Conservation (phyloP, 2,888 invertebrate genomes). For the Tenthredo scrophulariae region DNA sequence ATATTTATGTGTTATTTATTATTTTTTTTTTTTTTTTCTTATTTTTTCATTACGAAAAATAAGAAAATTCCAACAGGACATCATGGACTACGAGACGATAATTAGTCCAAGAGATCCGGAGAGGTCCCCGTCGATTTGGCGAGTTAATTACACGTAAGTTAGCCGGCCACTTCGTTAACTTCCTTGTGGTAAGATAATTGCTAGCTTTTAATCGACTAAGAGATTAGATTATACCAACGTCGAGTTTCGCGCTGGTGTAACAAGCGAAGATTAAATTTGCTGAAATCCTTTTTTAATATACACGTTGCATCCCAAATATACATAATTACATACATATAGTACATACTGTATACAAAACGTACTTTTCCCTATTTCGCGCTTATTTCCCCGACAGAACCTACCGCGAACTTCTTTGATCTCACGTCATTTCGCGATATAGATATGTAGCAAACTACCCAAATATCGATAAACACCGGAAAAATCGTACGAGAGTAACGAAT, state of each 20-base stretch:
- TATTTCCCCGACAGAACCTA: not conserved
- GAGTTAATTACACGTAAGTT: slow-evolving; percentile 70
- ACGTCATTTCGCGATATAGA: not conserved
- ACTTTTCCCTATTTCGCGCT: not conserved
- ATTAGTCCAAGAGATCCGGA: slow-evolving; percentile 27
- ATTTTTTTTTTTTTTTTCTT: slow-evolving; percentile 10
- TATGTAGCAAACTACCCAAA: no score
- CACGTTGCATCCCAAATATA: not conserved
- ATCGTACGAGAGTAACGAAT: slow-evolving; percentile 17
- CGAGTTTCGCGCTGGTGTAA: slow-evolving; percentile 63
- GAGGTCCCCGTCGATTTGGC: slow-evolving; percentile 64
- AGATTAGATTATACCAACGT: slow-evolving; percentile 72
- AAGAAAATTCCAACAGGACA: slow-evolving; percentile 45
- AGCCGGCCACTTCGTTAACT: slow-evolving; percentile 50
- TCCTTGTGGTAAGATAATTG: slow-evolving; percentile 42
- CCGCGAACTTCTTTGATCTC: not conserved
- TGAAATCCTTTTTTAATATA: slow-evolving; percentile 7
- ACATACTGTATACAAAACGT: not conserved
- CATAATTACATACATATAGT: not conserved
- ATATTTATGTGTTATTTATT: not conserved
- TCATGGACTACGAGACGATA: slow-evolving; percentile 21
- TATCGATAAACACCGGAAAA: not conserved
- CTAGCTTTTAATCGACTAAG: slow-evolving; percentile 69
- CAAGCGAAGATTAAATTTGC: slow-evolving; percentile 58
- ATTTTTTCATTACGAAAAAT: slow-evolving; percentile 38